Base-by-base conservation (phyloP, 2,797 vertebrate genomes). In the Pseudochaenichthys georgianus region DNA sequence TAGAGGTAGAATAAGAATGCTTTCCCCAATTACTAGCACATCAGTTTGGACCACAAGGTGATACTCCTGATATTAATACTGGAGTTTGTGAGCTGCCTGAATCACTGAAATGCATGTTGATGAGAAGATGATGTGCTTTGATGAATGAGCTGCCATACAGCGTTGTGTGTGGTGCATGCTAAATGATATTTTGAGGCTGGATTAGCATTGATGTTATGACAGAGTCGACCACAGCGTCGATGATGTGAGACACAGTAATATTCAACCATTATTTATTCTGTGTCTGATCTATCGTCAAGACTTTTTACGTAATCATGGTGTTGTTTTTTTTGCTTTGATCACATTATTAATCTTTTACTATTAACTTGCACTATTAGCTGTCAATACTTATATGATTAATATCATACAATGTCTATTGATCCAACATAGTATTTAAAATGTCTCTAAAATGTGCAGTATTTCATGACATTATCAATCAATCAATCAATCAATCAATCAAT, bases 1-100 rank as follows among this genome's bases (percentile, higher is more conserved):
- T 84, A 84, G 81, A 79, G 62, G 58, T 47, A 67, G 65, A 77
- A 70, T 64, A 68, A 76, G 43, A 75, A 81, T 17, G 41, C 21
- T 71, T 71, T 62, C 59, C 23, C 5, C 5, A 13, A 66, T 60
- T 42, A 75, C 60, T 17, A 43, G 65, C 23, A 72, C 54, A 79
- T 75, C 57, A 77, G 38, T 34, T 59, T 58, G 62, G 10, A 64
- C 48, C 34, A 51, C 17, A 67, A 48, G 61, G 19, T 55, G 59
- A 74, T n/a, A 45, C 16, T 13, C 70, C 46, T 16, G 1, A 38
- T 38, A 38, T 9, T 38, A 38, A 38, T 38, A 38, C 48, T 59
- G 48, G 17, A 45, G 23, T 51, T 47, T 52, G 31, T 34, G 54
- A 45, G n/a, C 52, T 38, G 51, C 21, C 42, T 13, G 53, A 57